These are phyloP conservation scores for Heptranchias perlo DNA, from an alignment of 2,113 vertebrate genomes.

Conservation along the genomic window DNA sequence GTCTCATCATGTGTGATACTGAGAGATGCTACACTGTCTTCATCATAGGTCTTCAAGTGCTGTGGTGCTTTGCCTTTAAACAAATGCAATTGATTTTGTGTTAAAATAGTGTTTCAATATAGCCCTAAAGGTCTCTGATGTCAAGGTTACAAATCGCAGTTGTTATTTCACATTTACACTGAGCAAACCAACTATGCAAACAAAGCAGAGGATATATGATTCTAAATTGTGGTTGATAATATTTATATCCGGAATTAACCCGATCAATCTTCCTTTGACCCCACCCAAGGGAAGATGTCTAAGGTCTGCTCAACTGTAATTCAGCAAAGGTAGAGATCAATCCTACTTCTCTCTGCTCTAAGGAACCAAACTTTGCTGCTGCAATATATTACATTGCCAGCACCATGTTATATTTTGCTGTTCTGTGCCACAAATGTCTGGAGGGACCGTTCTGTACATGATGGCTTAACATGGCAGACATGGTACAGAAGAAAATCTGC, in stretches of 20 bases:
- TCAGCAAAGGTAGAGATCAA: background rate
- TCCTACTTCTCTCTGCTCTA: background rate
- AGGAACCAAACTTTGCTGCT: background rate
- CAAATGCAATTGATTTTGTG: constrained; percentile 43
- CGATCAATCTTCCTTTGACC: background rate
- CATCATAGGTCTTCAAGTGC: constrained; percentile 84
- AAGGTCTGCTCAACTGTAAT: background rate
- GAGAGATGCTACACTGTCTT: constrained; percentile 89
- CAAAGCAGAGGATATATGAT: background rate
- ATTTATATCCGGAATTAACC: background rate
- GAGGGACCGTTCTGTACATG: background rate
- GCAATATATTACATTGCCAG: background rate
- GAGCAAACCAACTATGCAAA: background rate
- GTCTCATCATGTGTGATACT: constrained; percentile 86
- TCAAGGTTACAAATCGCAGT: background rate
- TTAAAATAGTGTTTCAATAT: background rate
- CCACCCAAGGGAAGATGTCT: background rate
- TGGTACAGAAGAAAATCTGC: background rate
- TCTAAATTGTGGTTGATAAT: background rate
- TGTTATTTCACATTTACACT: background rate
- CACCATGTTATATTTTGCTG: background rate
- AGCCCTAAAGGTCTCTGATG: background rate
- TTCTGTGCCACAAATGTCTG: background rate
- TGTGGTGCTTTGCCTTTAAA: constrained; percentile 60
- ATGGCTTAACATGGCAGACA: background rate